phyloP scores from a whole-genome alignment of 2,113 vertebrate genomes.

The Rhipidura dahli region DNA sequence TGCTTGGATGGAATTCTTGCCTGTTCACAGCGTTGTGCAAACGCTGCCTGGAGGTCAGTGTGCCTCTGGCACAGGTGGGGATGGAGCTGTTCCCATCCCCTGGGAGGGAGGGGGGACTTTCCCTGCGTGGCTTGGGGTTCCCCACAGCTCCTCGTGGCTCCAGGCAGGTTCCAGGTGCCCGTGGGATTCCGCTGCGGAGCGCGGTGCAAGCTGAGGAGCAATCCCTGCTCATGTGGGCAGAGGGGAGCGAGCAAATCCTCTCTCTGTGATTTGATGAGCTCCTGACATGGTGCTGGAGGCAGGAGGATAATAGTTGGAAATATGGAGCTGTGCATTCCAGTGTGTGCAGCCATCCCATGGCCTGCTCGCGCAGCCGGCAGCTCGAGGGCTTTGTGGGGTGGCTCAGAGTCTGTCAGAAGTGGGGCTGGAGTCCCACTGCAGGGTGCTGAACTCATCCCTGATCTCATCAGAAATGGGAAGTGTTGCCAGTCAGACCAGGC shows the following conservation, averaged over 20 bases:
- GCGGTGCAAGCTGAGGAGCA: background rate
- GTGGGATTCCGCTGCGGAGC: background rate
- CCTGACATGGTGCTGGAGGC: rapidly evolving
- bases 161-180: rapidly evolving
- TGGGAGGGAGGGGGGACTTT: background rate
- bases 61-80: background rate
- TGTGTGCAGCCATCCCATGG: background rate
- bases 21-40: background rate
- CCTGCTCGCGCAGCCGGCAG: background rate
- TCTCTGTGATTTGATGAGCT: background rate
- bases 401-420: background rate
- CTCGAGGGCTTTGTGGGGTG: background rate
- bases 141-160: background rate
- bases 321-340: background rate
- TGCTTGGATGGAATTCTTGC: background rate
- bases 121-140: background rate
- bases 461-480: background rate
- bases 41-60: rapidly evolving
- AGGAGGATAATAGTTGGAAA: background rate
- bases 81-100: background rate
- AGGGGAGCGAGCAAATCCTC: background rate
- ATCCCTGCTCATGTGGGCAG: background rate
- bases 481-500: background rate
- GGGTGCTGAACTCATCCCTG: background rate
- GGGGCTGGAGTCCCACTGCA: background rate